Evolutionary conservation across 2,888 invertebrate species (phyloP), one percentile per base, ranked within the genome.

Genomic region (Pyrgus malvae): DNA sequence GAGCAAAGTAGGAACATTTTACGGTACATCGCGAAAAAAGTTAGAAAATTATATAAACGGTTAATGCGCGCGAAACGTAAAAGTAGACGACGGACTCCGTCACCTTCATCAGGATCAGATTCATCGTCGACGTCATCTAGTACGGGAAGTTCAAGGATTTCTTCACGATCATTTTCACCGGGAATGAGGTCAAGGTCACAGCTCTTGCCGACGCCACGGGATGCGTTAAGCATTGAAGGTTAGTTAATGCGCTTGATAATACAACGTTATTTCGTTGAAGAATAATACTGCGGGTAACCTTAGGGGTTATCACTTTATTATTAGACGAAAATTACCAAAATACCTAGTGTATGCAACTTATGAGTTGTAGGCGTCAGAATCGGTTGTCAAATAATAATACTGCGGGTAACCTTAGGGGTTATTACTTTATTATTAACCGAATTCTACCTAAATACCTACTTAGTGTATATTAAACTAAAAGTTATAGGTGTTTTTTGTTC

Each of bases 251-350:
- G 11, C 31, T 12, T 12, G 3, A n/a, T 8, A 25, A n/a, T 25
- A 25, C 1, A 29, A 29, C 1, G n/a, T n/a, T 4, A n/a, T 29
- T 38, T 38, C 19, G n/a, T 38, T 38, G 38, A 38, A 38, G 38
- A 19, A 19, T 19, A 46, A 25, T 35, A 46, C 41, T 51, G 56
- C 51, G 56, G 48, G 21, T 45, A 42, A 45, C 42, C 37, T 48
- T n/a, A 27, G 42, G 51, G 56, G 50, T 44, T 56, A 37, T 46
- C 41, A 54, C 53, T 54, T 46, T 31, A 33, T 11, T 31, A 11
- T 31, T 31, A 31, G 11, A 29, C 25, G n/a, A 31, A 31, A 5
- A 31, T 31, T 4, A 31, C 31, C 3, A n/a, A 11, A 31, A 31
- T 31, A 31, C 4, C 11, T 31, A 31, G 11, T 31, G 12, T n/a